Conservation (phyloP, 2,113 vertebrate species). For the Ellobius talpinus region DNA sequence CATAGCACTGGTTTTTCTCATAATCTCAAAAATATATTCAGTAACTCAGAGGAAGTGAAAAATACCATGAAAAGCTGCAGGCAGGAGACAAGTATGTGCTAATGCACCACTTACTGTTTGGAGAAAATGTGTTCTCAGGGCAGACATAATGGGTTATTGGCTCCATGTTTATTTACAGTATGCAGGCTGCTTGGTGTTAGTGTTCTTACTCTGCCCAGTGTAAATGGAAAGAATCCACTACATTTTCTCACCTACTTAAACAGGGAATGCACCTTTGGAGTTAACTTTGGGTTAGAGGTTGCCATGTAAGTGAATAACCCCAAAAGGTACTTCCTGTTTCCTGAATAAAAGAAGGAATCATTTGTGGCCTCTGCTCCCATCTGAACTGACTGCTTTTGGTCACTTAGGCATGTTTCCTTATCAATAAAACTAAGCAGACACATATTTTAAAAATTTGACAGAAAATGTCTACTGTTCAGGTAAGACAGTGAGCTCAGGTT, state of each 20-base stretch:
- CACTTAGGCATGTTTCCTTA: slow-evolving; percentile 60
- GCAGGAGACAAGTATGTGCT: slow-evolving; percentile 55
- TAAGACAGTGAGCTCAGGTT: slow-evolving; percentile 59
- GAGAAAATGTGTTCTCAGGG: slow-evolving; percentile 61
- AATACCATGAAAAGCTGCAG: neutral
- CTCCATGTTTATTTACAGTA: slow-evolving; percentile 65
- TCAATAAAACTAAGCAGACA: slow-evolving; percentile 63
- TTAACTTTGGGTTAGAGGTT: slow-evolving; percentile 29
- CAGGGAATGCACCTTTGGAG: slow-evolving; percentile 51
- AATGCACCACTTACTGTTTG: slow-evolving; percentile 55
- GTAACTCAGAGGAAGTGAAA: slow-evolving; percentile 34
- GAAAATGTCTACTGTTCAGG: slow-evolving; percentile 62
- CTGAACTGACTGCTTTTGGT: slow-evolving; percentile 38
- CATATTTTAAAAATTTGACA: neutral
- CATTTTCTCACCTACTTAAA: slow-evolving; percentile 57
- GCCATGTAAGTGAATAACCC: slow-evolving; percentile 21
- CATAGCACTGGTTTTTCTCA: slow-evolving; percentile 56
- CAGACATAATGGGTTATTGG: slow-evolving; percentile 60
- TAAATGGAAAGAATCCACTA: slow-evolving; percentile 60
- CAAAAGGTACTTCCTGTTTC: neutral
- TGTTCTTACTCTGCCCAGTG: slow-evolving; percentile 29
- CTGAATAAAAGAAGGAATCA: slow-evolving; percentile 33
- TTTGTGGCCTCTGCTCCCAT: neutral
- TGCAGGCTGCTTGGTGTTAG: slow-evolving; percentile 36
- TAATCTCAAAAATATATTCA: slow-evolving; percentile 16